Evolutionary conservation across 2,888 invertebrate species (phyloP), one percentile per base, ranked within the genome.

Genomic region (Oconnorella tubifera): DNA sequence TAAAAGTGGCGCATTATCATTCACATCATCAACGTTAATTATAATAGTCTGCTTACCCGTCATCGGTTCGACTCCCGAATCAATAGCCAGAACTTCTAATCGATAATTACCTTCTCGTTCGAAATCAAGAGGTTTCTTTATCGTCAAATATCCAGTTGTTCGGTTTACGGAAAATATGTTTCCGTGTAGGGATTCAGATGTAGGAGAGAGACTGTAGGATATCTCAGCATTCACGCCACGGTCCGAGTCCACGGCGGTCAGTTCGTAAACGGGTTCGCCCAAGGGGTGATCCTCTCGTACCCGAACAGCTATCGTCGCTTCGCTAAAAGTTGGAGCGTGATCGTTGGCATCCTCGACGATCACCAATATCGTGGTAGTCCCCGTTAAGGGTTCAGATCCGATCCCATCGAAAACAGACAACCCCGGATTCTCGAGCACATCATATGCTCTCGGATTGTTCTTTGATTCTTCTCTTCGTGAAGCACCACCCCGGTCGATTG

Each of bases 281-380:
- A 68, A 56, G 1, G 69, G 65, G 32, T 71, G 67, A 56, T 71
- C 70, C 64, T 75, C 75, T 31, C 68, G 63, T 6, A 73, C 67
- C 32, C 62, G 63, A 57, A 72, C 68, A 48, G 68, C 68, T 55
- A 72, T 73, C 57, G 66, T 68, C 14, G 68, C 68, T n/a, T 67
- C 67, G 14, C 66, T 59, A 56, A 75, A 74, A 6, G 59, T 56
- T 4, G 75, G 75, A 19, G 69, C 62, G 53, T 73, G 72, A 63
- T 75, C 75, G 55, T 75, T 75, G 40, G 68, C 67, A 63, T 75
- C 75, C 14, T 68, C 68, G 27, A 75, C 63, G 40, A 68, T 68
- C 4, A 75, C 61, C 3, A 67, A 64, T 25, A 74, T 71, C 14
- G 66, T 63, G 3, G 72, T 63, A 10, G 68, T 66, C 2, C 71